These are phyloP conservation scores for Drosophila miranda DNA, from an alignment of 1,140 invertebrate genomes.

Conservation along the genomic window DNA sequence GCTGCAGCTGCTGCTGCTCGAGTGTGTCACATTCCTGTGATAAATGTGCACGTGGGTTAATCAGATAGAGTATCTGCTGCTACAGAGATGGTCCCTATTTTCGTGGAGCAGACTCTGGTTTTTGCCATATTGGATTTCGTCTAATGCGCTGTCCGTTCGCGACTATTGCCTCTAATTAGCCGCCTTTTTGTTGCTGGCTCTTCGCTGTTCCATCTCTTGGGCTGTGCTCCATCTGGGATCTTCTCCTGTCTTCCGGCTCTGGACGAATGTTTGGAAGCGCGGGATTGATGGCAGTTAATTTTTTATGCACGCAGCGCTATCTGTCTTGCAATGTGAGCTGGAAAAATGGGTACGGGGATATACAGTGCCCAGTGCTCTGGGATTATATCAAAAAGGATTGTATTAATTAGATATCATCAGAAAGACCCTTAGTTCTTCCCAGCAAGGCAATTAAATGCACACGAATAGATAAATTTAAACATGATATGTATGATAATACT, in stretches of 20 bases:
- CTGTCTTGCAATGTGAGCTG: constrained; percentile 52
- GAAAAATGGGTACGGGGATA: constrained; percentile 42
- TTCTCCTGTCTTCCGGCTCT: background rate
- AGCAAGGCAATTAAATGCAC: constrained; percentile 36
- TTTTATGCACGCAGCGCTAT: constrained; percentile 51
- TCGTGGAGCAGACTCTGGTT: constrained; percentile 21
- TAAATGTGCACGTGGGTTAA: constrained; percentile 59
- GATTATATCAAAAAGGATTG: constrained; percentile 21
- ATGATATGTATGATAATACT: background rate
- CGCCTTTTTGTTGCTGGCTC: constrained; percentile 53
- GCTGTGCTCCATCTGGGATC: background rate
- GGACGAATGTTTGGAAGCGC: constrained; percentile 50
- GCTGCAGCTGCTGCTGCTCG: background rate
- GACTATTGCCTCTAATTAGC: constrained; percentile 67
- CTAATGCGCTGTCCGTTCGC: constrained; percentile 9
- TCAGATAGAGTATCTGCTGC: constrained; percentile 35
- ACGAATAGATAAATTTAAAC: constrained; percentile 1
- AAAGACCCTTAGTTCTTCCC: constrained; percentile 14
- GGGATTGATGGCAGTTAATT: constrained; percentile 71
- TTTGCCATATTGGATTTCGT: constrained; percentile 12
- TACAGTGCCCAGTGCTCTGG: background rate
- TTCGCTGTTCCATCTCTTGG: constrained; percentile 10
- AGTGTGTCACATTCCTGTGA: constrained; percentile 58
- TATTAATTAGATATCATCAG: constrained; percentile 38
- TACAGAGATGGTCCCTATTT: too few relatives aligned